Base-by-base conservation (phyloP, 2,797 vertebrate genomes). In the Hirundo rustica region DNA sequence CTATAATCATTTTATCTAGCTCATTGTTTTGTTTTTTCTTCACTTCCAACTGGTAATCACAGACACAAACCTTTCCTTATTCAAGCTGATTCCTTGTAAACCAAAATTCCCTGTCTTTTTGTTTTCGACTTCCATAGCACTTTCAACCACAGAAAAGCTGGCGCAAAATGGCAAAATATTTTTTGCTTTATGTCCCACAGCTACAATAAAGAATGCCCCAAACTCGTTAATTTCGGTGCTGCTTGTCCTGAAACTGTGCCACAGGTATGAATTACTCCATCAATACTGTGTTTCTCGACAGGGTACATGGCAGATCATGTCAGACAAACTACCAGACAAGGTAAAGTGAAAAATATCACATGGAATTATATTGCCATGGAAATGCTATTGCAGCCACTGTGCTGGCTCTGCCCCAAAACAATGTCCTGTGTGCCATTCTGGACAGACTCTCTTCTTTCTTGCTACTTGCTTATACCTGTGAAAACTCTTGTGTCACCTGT, bases 1-100 rank as follows among this genome's bases (percentile, higher is more conserved):
- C 54, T 72, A 12, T 53, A 64, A 81, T 47, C n/a, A 47, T 81
- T 72, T 90, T 94, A 72, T 92, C 58, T 90, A 44, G 15, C 27
- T 36, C 36, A n/a, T 78, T 90, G 29, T 78, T 86, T 81, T 45
- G 42, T 86, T n/a, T 90, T 90, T 90, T 94, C 53, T 84, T 80
- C 23, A 32, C 66, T 92, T 90, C 47, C 62, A 90, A 3, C 51
- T 61, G 21, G 16, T 58, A 91, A 54, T 84, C 54, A 65, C 50
- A 93, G 44, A 11, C 51, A 54, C 9, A 90, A 86, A 68, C 14
- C 40, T 65, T 76, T 64, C 25, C 55, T 48, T 58, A 26, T 61
- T 93, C 48, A 81, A 66, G 20, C 7, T 40, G 50, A 47, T 74
- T 58, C 25, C 25, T 78, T 84, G 70, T 74, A 75, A 74, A 65